Base-by-base conservation (phyloP, 64 coral and sea anemone species). In the Pachyseris speciosa region DNA sequence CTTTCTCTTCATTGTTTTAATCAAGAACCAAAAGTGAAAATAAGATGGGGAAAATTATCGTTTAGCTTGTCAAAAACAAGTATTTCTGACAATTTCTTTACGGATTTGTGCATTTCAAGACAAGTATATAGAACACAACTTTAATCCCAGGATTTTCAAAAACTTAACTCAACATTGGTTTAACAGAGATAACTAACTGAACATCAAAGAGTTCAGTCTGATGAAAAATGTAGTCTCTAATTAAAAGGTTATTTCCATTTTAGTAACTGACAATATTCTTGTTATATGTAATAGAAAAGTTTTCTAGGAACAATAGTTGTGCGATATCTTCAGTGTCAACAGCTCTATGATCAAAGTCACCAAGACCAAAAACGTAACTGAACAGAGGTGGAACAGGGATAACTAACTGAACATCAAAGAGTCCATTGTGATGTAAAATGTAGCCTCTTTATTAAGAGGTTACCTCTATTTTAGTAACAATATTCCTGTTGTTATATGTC, bases 201-300 rank as follows among this genome's bases (percentile, higher is more conserved):
- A 45, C 4, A 45, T 10, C 4, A 45, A 45, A 45, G 4, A 45
- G 43, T 45, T 45, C 43, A 45, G 10, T 55, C 2, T 69, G 25
- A 37, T 5, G 31, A 72, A 72, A 72, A 72, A 19, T 22, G 12
- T 7, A 1, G 0, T 24, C 17, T 8, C 20, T 65, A 72, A 72
- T 16, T 42, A 0, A 12, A 31, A 53, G 30, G 8, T 72, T 37
- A 72, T 19, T 42, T 72, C 37, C 68, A 72, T 72, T 72, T 72
- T 25, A 5, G 68, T 72, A 69, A 69, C 61, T 10, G n/a, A n/a
- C 17, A 25, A 63, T n/a, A 25, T 63, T 63, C 24, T n/a, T 26
- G n/a, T 72, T 72, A 42, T 72, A 72, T 72, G 20, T 24, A 41
- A 72, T 72, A 42, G 68, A 41, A 72, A 72, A 42, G 68, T 72